Percentiles rank a stretch among this genome's conserved stretches.
These are phyloP conservation scores for Melanchra persicariae DNA, from an alignment of 2,888 invertebrate genomes.

Conservation along the genomic window DNA sequence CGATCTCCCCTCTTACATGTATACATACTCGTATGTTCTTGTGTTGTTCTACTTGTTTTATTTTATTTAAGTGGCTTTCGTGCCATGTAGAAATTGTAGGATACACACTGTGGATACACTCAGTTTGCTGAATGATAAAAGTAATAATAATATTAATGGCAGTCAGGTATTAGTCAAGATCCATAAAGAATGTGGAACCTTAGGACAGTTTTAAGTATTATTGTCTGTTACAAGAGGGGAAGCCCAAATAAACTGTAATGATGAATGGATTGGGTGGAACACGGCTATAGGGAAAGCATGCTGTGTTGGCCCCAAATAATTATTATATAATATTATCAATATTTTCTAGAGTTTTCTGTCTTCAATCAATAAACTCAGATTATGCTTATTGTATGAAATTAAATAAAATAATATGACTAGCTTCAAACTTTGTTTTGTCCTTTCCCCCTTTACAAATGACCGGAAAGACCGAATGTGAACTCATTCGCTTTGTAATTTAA, in stretches of 20 bases:
- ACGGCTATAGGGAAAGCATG: not conserved
- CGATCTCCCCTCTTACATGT: conserved; percentile 3
- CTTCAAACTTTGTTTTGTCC: conserved; percentile 35
- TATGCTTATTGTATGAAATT: conserved; percentile 8
- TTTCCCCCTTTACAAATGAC: conserved; percentile 63
- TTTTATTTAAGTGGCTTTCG: not conserved
- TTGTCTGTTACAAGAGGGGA: not conserved
- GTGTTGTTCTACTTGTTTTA: not conserved
- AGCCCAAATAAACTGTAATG: too few species aligned
- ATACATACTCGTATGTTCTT: not conserved
- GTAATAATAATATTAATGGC: not conserved
- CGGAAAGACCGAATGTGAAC: conserved; percentile 70
- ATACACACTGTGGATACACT: too few species aligned
- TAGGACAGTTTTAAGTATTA: not conserved
- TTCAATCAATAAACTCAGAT: not conserved
- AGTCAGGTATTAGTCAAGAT: not conserved
- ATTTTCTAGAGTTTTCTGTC: not conserved
- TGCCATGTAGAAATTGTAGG: not conserved
- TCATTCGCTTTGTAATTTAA: conserved; percentile 74
- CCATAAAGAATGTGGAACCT: not conserved
- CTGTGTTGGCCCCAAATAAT: too few species aligned
- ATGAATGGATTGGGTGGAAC: not conserved
- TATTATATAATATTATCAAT: too few species aligned
- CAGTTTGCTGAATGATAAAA: not conserved
- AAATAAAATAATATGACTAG: not conserved